A percentile compares a stretch with the other conserved stretches of the same genome.
Conservation (phyloP, 2,113 vertebrate genomes). For the Castor canadensis region DNA sequence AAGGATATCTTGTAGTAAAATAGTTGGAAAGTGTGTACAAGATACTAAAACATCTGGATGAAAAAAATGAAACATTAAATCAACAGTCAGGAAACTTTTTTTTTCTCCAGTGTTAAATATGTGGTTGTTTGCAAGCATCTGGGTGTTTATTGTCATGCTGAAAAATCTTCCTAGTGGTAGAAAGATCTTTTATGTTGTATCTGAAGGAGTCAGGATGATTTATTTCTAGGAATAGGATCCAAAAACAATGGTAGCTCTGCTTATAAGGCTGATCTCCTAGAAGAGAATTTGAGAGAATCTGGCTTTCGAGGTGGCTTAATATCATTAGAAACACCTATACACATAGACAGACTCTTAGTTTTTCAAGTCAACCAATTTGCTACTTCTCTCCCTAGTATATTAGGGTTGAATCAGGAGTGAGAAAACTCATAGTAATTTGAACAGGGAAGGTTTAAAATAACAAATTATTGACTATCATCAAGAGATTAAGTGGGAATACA, state of each 20-base stretch:
- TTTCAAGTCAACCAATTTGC: background rate
- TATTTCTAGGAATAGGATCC: background rate
- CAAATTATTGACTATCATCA: background rate
- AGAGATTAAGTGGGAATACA: background rate
- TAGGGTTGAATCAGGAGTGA: background rate
- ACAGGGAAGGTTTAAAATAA: background rate
- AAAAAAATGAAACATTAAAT: constrained; percentile 20
- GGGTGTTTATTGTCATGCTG: background rate
- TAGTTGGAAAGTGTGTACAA: background rate
- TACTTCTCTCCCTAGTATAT: background rate
- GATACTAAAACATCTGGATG: constrained; percentile 44
- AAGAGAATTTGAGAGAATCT: background rate
- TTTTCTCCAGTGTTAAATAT: background rate
- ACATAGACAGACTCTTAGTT: background rate
- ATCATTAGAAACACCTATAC: background rate
- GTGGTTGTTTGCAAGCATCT: constrained; percentile 19
- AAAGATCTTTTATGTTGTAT: background rate
- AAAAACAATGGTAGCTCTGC: background rate
- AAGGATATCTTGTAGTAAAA: constrained; percentile 35
- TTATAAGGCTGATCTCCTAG: background rate
- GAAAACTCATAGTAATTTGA: background rate
- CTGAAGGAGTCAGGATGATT: background rate
- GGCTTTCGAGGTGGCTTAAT: background rate
- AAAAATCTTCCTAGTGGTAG: background rate
- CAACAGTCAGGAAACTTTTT: background rate